phyloP scores from a whole-genome alignment of 2,113 vertebrate species.

The Tragulus kanchil region DNA sequence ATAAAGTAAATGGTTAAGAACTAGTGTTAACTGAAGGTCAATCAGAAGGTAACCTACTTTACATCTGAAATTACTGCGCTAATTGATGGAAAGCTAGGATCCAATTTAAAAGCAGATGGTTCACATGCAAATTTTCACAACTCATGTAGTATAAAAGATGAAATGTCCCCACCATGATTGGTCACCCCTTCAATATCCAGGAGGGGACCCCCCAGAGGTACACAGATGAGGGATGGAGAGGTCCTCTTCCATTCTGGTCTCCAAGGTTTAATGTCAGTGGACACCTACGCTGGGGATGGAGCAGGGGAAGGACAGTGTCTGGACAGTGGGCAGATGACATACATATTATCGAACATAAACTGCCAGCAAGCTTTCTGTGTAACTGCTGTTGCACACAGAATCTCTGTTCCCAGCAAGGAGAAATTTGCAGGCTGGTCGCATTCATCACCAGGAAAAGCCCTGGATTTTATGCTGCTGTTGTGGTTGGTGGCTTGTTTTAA shows the following conservation, averaged over 20 bases:
- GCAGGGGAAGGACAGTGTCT: background rate
- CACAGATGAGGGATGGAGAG: background rate
- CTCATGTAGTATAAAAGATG: conserved; percentile 20
- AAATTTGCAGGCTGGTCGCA: conserved; percentile 70
- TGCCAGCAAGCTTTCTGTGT: conserved; percentile 24
- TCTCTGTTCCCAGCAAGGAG: conserved; percentile 64
- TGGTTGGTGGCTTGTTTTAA: conserved; percentile 78
- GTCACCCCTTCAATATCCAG: conserved; percentile 31
- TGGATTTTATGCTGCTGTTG: conserved; percentile 64
- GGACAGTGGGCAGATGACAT: background rate
- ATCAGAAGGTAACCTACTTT: conserved; percentile 72
- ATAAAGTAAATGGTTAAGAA: conserved; percentile 74
- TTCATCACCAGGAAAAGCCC: conserved; percentile 70
- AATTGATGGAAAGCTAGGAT: conserved; percentile 75
- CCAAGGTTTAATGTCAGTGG: background rate
- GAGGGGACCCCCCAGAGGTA: conserved; percentile 17
- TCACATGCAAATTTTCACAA: conserved; percentile 65
- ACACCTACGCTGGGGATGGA: background rate
- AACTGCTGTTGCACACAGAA: conserved; percentile 41
- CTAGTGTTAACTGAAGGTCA: conserved; percentile 78
- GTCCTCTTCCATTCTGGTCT: background rate
- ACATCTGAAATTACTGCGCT: conserved; percentile 74
- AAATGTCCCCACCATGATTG: conserved; percentile 15
- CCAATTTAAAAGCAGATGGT: conserved; percentile 75
- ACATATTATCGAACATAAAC: conserved; percentile 13